Base-by-base conservation (phyloP, 1,140 invertebrate genomes). In the Drosophila kepulauana region DNA sequence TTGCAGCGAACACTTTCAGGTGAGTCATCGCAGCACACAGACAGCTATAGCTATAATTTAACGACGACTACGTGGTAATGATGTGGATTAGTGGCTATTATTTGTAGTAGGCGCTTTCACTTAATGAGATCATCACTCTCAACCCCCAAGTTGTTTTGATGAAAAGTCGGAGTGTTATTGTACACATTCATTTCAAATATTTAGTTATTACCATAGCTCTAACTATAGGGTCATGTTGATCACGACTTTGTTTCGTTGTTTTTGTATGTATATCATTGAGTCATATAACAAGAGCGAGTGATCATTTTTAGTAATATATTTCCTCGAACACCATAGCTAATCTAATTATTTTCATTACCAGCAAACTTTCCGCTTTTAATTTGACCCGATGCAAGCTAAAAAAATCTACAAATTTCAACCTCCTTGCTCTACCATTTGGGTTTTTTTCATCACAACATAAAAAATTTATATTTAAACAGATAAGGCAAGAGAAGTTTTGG, bases 1-100 rank as follows among this genome's bases (percentile, higher is more conserved):
- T 74, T 99, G 99, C 92, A 94, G 96, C 2, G 91, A 95, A 75
- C 98, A 99, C 94, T 99, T 99, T 56, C 91, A 93, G 84, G 93
- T 94, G 72, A 98, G 87, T 91, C 66, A 77, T 11, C 15, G n/a
- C 11, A 13, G 2, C 51, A 38, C 5, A 43, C 15, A 25, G 35
- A 48, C 30, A 49, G 2, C 8, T 28, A 52, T 1, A 41, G 5
- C 0, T 13, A 48, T 5, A 54, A 13, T 43, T n/a, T 25, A 25
- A 45, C 28, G 3, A 25, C 30, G 54, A 8, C 46, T 68, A 68
- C 71, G 71, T 74, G 56, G 35, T 56, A 71, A 64, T 71, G 10
- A 41, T 33, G 33, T 25, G 3, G 13, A 35, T 48, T 46, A 61
- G 16, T 56, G 30, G 38, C 35, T 67, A 54, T 16, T 49, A 20